Conservation (phyloP, 2,113 vertebrate genomes). For the Proteles cristata region DNA sequence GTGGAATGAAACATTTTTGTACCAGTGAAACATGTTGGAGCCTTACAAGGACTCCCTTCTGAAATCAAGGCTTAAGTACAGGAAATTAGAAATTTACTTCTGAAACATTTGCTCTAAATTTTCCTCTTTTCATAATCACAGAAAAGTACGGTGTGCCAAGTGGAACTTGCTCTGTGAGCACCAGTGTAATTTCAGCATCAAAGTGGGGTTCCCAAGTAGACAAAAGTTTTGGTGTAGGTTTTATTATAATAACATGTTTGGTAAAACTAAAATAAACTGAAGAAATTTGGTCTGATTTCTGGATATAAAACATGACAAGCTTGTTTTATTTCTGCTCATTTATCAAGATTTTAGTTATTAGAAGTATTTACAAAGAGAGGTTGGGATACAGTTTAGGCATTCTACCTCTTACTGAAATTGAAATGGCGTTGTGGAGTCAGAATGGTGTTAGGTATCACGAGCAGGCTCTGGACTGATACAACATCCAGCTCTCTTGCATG, state of each 20-base stretch:
- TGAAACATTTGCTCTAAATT: constrained; percentile 50
- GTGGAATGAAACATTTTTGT: constrained; percentile 6
- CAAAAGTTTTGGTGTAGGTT: neutral
- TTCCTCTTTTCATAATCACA: constrained; percentile 39
- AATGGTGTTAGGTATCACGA: neutral
- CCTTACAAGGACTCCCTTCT: constrained; percentile 20
- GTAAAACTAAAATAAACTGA: constrained; percentile 1
- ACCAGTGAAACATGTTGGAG: neutral
- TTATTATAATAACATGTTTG: constrained; percentile 18
- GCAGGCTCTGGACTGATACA: neutral
- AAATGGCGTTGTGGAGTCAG: neutral
- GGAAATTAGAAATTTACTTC: constrained; percentile 61
- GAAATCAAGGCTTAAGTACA: constrained; percentile 55
- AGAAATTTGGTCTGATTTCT: constrained; percentile 14
- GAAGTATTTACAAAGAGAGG: constrained; percentile 34
- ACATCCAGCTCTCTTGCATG: neutral
- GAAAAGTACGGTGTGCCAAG: constrained; percentile 40
- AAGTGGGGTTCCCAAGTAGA: neutral
- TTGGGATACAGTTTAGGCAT: constrained; percentile 1
- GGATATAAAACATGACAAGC: neutral
- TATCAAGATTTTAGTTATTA: constrained; percentile 33
- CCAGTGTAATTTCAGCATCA: constrained; percentile 49
- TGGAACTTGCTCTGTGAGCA: neutral
- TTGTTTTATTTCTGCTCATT: constrained; percentile 28
- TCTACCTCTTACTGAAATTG: constrained; percentile 47